A percentile compares a stretch with the other conserved stretches of the same genome.
Conservation (phyloP, 2,113 vertebrate genomes). For the Nycticebus coucang region DNA sequence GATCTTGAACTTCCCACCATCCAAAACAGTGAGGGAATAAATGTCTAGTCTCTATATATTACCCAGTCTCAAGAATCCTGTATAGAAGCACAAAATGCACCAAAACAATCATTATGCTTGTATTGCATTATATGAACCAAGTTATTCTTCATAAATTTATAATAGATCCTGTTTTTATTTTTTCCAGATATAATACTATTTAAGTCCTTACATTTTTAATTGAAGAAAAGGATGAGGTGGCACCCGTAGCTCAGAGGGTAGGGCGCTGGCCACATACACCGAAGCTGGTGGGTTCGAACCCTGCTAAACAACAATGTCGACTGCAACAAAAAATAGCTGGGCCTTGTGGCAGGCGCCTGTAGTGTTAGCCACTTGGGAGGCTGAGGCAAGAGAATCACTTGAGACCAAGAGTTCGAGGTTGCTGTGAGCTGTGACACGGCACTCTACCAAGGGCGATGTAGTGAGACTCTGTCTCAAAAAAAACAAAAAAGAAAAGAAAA, state of each 20-base stretch:
- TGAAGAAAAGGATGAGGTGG: constrained; percentile 77
- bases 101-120: constrained; percentile 64
- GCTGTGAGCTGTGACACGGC: no score
- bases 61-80: neutral
- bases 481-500: constrained; percentile 43
- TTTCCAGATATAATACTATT: constrained; percentile 88
- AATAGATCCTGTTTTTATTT: constrained; percentile 91
- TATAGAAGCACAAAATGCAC: neutral
- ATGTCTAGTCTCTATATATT: neutral
- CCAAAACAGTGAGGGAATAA: neutral
- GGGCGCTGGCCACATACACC: no score
- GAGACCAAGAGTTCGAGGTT: no score
- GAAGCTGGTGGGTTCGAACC: no score
- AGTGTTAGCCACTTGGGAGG: no score
- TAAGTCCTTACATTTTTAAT: constrained; percentile 84
- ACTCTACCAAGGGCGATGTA: no score
- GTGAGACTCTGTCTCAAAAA: no score
- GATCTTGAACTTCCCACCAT: neutral
- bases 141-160: constrained; percentile 95
- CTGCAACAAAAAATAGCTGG: no score
- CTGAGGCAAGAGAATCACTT: no score
- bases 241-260: no score
- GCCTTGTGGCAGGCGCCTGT: no score
- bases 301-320: no score
- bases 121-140: constrained; percentile 93